These are phyloP conservation scores for Melanerpes formicivorus DNA, from an alignment of 2,113 vertebrate genomes.

Conservation along the genomic window DNA sequence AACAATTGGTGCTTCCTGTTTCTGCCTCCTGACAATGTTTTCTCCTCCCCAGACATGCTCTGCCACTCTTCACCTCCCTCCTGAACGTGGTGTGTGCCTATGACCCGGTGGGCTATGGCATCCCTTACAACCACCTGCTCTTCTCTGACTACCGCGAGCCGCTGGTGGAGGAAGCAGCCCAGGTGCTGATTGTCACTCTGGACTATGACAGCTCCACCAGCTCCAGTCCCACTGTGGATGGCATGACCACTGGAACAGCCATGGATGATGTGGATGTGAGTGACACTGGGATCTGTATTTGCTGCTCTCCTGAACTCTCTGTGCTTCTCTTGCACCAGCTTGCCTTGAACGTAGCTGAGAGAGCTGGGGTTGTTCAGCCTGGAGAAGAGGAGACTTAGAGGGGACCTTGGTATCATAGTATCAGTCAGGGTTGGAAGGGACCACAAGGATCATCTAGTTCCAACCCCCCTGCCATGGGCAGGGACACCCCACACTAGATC, in stretches of 20 bases:
- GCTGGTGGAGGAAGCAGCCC: constrained; percentile 93
- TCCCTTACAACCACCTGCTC: constrained; percentile 97
- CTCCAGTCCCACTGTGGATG: constrained; percentile 79
- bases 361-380: too few relatives aligned
- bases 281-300: constrained; percentile 1
- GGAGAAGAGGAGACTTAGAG: too few relatives aligned
- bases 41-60: constrained; percentile 83
- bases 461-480: too few relatives aligned
- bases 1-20: neutral
- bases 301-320: neutral
- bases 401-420: too few relatives aligned
- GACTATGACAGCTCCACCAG: constrained; percentile 87
- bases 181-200: constrained; percentile 94
- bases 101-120: constrained; percentile 96
- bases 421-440: too few relatives aligned
- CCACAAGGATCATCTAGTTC: too few relatives aligned
- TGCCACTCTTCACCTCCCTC: constrained; percentile 96
- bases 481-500: too few relatives aligned
- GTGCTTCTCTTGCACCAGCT: neutral
- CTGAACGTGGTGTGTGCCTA: constrained; percentile 96
- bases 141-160: constrained; percentile 97
- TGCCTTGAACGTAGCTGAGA: neutral
- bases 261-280: constrained; percentile 93
- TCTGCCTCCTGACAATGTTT: neutral
- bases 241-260: constrained; percentile 87